phyloP scores from a whole-genome alignment of 2,888 invertebrate genomes.

The Parapristionchus giblindavisi region DNA sequence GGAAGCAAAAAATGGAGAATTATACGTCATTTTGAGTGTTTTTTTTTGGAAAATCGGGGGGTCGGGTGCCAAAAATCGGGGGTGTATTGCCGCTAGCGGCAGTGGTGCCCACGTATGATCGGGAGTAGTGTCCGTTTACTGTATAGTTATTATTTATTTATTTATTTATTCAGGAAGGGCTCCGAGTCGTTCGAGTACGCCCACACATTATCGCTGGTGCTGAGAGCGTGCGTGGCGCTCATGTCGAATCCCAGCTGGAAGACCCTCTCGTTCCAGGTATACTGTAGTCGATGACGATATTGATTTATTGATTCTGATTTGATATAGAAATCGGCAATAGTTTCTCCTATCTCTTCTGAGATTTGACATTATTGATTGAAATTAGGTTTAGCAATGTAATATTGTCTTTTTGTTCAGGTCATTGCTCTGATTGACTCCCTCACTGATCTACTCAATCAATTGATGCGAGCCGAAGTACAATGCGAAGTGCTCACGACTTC shows the following conservation, averaged over 20 bases:
- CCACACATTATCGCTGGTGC: conserved; percentile 43
- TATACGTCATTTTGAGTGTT: too few relatives aligned
- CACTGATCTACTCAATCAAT: conserved; percentile 51
- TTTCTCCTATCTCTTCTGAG: too few relatives aligned
- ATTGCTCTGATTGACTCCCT: conserved; percentile 47
- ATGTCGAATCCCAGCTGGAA: conserved; percentile 56
- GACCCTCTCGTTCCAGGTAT: conserved; percentile 48
- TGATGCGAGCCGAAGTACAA: conserved; percentile 50
- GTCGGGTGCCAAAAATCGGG: too few relatives aligned
- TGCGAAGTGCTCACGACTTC: conserved; percentile 4
- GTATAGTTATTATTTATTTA: not conserved
- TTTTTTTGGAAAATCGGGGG: too few relatives aligned
- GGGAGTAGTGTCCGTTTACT: too few relatives aligned
- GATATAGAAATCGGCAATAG: too few relatives aligned
- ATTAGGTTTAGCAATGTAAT: not conserved
- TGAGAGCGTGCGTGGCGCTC: conserved; percentile 50
- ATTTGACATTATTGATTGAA: too few relatives aligned
- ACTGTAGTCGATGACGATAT: too few relatives aligned
- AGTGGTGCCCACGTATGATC: too few relatives aligned
- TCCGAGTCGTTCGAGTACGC: conserved; percentile 43
- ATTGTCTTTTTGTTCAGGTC: conserved; percentile 40
- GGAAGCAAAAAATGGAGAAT: too few relatives aligned
- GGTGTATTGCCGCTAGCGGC: too few relatives aligned
- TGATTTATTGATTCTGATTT: not conserved
- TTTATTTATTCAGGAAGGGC: conserved; percentile 44